Conservation (phyloP, 2,888 invertebrate genomes). For the Sericinus montela region DNA sequence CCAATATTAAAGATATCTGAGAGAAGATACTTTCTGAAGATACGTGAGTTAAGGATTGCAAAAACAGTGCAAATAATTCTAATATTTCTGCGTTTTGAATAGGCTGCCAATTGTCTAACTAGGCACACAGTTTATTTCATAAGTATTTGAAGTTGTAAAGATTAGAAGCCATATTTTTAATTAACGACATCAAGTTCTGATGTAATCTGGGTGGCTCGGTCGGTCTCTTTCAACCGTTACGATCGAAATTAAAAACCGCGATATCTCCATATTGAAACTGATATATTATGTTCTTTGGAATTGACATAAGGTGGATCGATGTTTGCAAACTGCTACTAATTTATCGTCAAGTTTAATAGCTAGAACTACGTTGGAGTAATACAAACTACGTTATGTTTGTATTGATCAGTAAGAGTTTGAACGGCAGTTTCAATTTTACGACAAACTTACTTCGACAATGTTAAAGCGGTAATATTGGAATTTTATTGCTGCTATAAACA, state of each 20-base stretch:
- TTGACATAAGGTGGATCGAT: slow-evolving; percentile 49
- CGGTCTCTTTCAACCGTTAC: slow-evolving; percentile 55
- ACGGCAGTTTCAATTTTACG: slow-evolving; percentile 50
- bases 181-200: slow-evolving; percentile 64
- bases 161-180: slow-evolving; percentile 62
- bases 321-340: slow-evolving; percentile 50
- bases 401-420: slow-evolving; percentile 50
- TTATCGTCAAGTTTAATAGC: slow-evolving; percentile 43
- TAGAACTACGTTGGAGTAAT: slow-evolving; percentile 35
- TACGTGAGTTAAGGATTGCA: too few species aligned
- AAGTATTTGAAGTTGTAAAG: slow-evolving; percentile 55
- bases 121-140: slow-evolving; percentile 13
- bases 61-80: slow-evolving; percentile 19
- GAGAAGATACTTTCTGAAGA: too few species aligned
- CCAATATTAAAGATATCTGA: too few species aligned
- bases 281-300: slow-evolving; percentile 29
- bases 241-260: slow-evolving; percentile 40
- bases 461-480: slow-evolving; percentile 48
- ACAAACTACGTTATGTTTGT: slow-evolving; percentile 45
- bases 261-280: slow-evolving; percentile 16
- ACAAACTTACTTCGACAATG: slow-evolving; percentile 62
- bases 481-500: slow-evolving; percentile 49
- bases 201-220: slow-evolving; percentile 39
- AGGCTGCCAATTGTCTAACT: slow-evolving; percentile 32
- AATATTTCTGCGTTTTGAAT: slow-evolving; percentile 23